phyloP scores from a whole-genome alignment of 35 echinoderm and acorn worm genomes.

The Diadema setosum region DNA sequence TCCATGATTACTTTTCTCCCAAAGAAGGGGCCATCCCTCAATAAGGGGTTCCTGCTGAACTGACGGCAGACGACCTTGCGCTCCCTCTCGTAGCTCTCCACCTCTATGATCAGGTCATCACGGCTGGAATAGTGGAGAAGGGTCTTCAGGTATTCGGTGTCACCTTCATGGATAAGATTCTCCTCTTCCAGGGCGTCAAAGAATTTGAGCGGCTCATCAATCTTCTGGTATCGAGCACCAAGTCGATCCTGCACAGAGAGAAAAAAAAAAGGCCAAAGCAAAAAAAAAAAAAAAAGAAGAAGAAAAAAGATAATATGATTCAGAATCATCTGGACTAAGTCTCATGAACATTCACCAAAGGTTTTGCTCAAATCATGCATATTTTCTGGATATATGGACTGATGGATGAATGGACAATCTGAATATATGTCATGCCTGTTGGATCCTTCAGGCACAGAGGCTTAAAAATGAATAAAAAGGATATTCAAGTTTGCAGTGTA shows the following conservation, averaged over 20 bases:
- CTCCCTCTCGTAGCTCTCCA: slow-evolving; percentile 66
- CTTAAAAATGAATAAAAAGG: too few species aligned
- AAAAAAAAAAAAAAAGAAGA: not conserved
- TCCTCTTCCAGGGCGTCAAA: slow-evolving; percentile 41
- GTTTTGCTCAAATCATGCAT: too few species aligned
- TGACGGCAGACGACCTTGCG: slow-evolving; percentile 34
- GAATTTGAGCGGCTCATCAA: slow-evolving; percentile 37
- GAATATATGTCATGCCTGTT: too few species aligned
- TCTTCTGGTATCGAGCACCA: not conserved
- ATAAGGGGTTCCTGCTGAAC: slow-evolving; percentile 20
- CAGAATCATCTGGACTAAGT: too few species aligned
- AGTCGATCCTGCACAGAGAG: not conserved
- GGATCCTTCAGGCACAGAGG: too few species aligned
- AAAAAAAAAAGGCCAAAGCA: not conserved
- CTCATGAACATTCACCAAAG: too few species aligned
- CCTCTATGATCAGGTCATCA: slow-evolving; percentile 39
- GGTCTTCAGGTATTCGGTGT: slow-evolving; percentile 25
- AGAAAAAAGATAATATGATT: too few species aligned
- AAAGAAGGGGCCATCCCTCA: slow-evolving; percentile 72
- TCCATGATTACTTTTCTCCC: slow-evolving; percentile 61
- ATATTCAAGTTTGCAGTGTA: too few species aligned
- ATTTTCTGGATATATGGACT: too few species aligned
- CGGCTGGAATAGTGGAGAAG: not conserved
- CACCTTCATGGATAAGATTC: slow-evolving; percentile 46
- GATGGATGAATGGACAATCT: too few species aligned